A percentile compares a stretch with the other conserved stretches of the same genome.
Conservation (phyloP, 2,797 vertebrate species). For the Mus spretus region DNA sequence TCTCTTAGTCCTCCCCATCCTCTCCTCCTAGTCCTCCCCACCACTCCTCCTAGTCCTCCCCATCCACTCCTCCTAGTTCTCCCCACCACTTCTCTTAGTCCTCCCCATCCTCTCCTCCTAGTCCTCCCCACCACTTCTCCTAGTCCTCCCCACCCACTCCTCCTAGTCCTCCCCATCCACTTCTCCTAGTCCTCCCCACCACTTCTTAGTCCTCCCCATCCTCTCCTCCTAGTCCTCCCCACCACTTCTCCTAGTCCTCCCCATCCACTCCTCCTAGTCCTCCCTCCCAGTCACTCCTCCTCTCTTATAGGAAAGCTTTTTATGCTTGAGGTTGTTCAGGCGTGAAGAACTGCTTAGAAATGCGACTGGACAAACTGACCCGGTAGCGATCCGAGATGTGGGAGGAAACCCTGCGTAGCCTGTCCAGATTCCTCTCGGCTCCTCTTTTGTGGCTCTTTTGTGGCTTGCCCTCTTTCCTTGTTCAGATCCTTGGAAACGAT, state of each 20-base stretch:
- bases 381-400: background rate
- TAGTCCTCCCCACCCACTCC: no score
- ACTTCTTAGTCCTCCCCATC: no score
- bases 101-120: background rate
- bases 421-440: background rate
- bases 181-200: no score
- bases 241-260: no score
- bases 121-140: no score
- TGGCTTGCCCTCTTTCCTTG: background rate
- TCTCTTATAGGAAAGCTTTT: background rate
- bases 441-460: no score
- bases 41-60: background rate
- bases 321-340: background rate
- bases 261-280: background rate
- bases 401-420: background rate
- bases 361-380: background rate
- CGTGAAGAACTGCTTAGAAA: background rate
- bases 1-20: background rate
- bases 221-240: no score
- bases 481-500: background rate
- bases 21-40: no score
- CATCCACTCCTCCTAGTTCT: no score
- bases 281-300: background rate
- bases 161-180: no score
- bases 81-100: no score